phyloP scores from a whole-genome alignment of 2,797 vertebrate species.

The Sebastes cheni region DNA sequence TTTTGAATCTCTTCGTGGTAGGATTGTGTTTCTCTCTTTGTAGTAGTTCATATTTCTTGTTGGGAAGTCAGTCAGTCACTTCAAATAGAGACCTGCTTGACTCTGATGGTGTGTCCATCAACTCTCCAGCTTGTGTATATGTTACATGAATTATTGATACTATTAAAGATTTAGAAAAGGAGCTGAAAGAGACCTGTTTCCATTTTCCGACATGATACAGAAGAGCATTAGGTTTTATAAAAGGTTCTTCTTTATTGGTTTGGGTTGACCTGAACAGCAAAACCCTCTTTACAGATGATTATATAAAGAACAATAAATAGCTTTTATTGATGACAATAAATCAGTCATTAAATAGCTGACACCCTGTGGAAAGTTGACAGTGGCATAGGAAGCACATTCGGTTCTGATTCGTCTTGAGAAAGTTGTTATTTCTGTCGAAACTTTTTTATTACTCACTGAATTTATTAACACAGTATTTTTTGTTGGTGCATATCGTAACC shows the following conservation, averaged over 20 bases:
- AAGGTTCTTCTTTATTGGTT: constrained; percentile 86
- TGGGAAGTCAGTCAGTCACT: not conserved
- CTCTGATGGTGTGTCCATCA: not conserved
- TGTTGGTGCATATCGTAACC: constrained; percentile 77
- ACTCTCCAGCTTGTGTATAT: constrained; percentile 11
- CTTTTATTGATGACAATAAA: constrained; percentile 70
- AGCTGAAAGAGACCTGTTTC: constrained; percentile 21
- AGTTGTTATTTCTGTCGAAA: constrained; percentile 52
- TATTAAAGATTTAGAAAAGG: not conserved
- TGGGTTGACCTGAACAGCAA: constrained; percentile 74
- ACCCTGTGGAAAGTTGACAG: constrained; percentile 70
- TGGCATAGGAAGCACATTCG: constrained; percentile 71
- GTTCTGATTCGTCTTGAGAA: constrained; percentile 49
- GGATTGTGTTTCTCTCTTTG: too few species aligned
- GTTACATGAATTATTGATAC: constrained; percentile 28
- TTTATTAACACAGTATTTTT: constrained; percentile 77
- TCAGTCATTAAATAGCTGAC: constrained; percentile 64
- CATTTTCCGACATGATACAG: constrained; percentile 70
- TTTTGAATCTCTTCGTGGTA: not conserved
- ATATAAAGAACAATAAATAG: constrained; percentile 87
- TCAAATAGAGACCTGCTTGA: not conserved
- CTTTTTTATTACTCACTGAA: constrained; percentile 73
- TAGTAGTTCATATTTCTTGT: too few species aligned
- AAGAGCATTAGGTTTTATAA: constrained; percentile 84
- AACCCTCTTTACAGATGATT: constrained; percentile 79